Evolutionary conservation across 2,113 vertebrate genomes (phyloP).

Genomic region (Crotalus viridis): DNA sequence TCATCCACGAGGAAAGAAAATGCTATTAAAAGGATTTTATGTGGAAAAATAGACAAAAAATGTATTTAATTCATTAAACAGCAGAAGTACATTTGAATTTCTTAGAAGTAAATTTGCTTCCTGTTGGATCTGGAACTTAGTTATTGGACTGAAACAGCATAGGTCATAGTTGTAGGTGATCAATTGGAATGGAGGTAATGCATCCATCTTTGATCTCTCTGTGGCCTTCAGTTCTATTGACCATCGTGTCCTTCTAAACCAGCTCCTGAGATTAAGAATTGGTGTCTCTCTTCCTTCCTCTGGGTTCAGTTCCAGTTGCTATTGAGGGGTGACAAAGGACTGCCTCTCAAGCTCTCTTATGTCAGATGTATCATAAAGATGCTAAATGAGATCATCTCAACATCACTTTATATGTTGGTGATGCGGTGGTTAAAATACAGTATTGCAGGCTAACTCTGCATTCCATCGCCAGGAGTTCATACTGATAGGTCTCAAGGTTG

Average conservation of each 20-base stretch:
- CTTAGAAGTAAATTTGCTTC: neutral
- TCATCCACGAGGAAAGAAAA: neutral
- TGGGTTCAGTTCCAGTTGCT: neutral
- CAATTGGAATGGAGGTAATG: neutral
- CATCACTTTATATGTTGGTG: neutral
- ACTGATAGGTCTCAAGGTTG: neutral
- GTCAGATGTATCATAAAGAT: neutral
- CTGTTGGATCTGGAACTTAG: neutral
- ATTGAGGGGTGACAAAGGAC: neutral
- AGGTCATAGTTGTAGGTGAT: neutral
- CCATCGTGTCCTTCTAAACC: neutral
- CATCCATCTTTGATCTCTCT: neutral
- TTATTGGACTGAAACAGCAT: neutral
- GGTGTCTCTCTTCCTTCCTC: neutral
- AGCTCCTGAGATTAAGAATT: neutral
- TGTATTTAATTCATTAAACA: slow-evolving; percentile 11
- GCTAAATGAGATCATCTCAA: neutral
- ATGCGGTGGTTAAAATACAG: neutral
- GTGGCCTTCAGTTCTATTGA: neutral
- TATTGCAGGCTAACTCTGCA: neutral
- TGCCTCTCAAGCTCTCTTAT: neutral
- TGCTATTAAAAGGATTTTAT: neutral
- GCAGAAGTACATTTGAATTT: neutral
- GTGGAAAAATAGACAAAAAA: neutral
- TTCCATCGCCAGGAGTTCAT: neutral